Evolutionary conservation across 1,140 invertebrate species (phyloP), one percentile per base, ranked within the genome.

Genomic region (Armadillidium nasatum): DNA sequence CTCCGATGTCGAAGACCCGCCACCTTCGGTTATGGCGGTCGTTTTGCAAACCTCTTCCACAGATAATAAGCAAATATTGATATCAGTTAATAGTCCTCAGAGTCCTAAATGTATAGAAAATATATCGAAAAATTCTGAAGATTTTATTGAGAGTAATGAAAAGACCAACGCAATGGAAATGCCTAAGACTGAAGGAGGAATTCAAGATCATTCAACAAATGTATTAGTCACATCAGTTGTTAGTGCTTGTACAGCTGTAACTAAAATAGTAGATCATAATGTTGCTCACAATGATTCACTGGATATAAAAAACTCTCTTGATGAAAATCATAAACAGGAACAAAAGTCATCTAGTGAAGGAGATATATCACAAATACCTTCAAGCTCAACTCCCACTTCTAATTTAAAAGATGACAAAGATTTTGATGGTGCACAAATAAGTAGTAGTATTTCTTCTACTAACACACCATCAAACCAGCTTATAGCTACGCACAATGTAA

Each of bases 1-100:
- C 33, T 71, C 70, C 0, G 89, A 88, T 69, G 88, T 89, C 78
- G 91, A 92, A 83, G 92, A 90, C 83, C 89, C 90, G 71, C 89
- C 88, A 73, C 91, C 89, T 72, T 89, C 89, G 4, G 79, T 82
- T 50, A 78, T 76, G 74, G 75, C 74, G 15, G 75, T 78, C 45
- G 81, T 78, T 15, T 71, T 80, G n/a, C 80, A 77, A 85, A 72
- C 84, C 50, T 85, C 85, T 78, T 85, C 86, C 68, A 87, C 84
- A n/a, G 84, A 86, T 79, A 87, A 81, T 10, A 84, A 83, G 84
- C 77, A 86, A 79, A 83, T 83, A 44, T 79, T 74, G 44, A 76
- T 76, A 15, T 79, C 77, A 1, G 68, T 60, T 9, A 88, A 91
- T 79, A 92, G 90, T 0, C 89, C 90, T 83, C 90, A 91, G 43